phyloP scores from a whole-genome alignment of 2,797 vertebrate species.

The Rhodeus uyekii region DNA sequence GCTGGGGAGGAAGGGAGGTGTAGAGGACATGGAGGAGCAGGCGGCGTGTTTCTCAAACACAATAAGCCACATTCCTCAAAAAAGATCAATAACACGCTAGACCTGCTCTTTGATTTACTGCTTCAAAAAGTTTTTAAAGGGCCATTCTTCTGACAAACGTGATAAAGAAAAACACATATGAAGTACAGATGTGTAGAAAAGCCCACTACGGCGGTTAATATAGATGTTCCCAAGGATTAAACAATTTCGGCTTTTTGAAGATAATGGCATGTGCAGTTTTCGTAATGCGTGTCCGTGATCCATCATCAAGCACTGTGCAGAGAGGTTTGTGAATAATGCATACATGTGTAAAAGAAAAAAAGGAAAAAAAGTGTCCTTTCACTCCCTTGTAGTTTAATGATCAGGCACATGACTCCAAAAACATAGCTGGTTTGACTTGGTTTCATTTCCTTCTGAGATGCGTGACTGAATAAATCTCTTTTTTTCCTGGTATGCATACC shows the following conservation, averaged over 20 bases:
- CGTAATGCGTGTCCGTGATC: constrained; percentile 4
- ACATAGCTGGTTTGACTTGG: constrained; percentile 34
- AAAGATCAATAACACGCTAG: constrained; percentile 41
- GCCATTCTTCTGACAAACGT: constrained; percentile 9
- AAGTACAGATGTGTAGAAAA: constrained; percentile 53
- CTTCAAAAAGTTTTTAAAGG: constrained; percentile 7
- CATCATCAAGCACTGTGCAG: constrained; percentile 4
- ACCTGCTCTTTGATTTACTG: constrained; percentile 26
- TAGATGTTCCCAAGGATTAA: constrained; percentile 10
- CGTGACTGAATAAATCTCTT: constrained; percentile 18
- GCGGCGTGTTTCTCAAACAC: constrained; percentile 50
- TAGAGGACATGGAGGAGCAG: background rate
- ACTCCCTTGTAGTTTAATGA: constrained; percentile 35
- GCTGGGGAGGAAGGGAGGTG: constrained; percentile 3
- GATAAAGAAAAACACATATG: constrained; percentile 32
- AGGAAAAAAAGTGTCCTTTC: background rate
- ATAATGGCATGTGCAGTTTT: background rate
- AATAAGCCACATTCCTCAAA: constrained; percentile 51
- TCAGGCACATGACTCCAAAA: constrained; percentile 32
- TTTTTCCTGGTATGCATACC: background rate
- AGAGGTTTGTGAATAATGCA: constrained; percentile 35
- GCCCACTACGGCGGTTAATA: constrained; percentile 10
- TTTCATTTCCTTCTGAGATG: constrained; percentile 34
- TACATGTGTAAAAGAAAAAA: constrained; percentile 28
- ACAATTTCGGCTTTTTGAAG: constrained; percentile 15